Evolutionary conservation across 2,888 invertebrate genomes (phyloP).

Genomic region (Melanargia galathea): DNA sequence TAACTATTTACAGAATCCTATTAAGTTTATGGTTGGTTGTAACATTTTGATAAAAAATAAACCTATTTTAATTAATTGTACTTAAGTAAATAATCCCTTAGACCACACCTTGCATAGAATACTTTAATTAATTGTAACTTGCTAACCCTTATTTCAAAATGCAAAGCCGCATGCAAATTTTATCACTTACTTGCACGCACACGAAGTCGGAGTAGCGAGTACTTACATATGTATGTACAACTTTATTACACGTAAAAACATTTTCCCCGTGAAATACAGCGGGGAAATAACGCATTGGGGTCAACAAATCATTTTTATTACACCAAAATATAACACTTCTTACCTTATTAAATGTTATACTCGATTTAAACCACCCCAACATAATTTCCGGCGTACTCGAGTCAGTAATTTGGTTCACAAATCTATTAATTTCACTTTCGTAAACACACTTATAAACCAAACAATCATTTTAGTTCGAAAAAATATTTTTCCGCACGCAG

Average conservation of each 20-base stretch:
- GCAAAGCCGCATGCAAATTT: constrained; percentile 40
- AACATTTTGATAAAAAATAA: no score
- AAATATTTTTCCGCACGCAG: constrained; percentile 18
- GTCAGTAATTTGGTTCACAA: constrained; percentile 63
- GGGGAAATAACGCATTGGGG: constrained; percentile 4
- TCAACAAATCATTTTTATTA: constrained; percentile 25
- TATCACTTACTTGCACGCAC: constrained; percentile 36
- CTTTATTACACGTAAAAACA: constrained; percentile 20
- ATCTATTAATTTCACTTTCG: constrained; percentile 58
- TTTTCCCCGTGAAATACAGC: constrained; percentile 5
- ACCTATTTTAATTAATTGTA: neutral
- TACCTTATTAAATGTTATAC: constrained; percentile 66
- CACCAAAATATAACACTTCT: constrained; percentile 38
- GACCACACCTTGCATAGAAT: constrained; percentile 1
- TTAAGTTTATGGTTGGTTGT: no score
- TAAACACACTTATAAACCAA: constrained; percentile 52
- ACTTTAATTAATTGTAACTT: constrained; percentile 12
- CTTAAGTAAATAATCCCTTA: neutral
- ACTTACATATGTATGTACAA: constrained; percentile 21
- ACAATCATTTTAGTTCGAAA: constrained; percentile 24
- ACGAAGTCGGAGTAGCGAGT: constrained; percentile 26
- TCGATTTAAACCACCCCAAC: constrained; percentile 59
- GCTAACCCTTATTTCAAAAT: constrained; percentile 34
- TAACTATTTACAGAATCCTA: no score
- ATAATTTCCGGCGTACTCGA: constrained; percentile 65